Percentiles rank a stretch among this genome's conserved stretches.
Conservation (phyloP, 2,113 vertebrate species). For the Phyllopteryx taeniolatus region DNA sequence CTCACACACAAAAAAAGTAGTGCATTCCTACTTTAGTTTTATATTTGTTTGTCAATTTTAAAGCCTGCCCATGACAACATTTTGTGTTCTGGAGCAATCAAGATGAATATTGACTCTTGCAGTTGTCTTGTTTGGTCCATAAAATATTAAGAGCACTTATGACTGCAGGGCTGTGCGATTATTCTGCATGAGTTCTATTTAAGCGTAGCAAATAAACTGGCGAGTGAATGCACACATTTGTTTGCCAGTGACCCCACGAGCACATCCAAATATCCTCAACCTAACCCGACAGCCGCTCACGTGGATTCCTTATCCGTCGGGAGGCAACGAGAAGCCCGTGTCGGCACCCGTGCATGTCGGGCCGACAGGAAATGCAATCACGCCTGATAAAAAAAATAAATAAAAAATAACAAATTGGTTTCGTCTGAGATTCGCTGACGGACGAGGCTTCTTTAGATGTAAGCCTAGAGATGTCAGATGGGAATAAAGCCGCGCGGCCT, state of each 20-base stretch:
- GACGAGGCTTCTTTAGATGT: neutral
- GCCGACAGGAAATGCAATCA: constrained; percentile 25
- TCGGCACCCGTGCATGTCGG: constrained; percentile 18
- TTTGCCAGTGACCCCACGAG: neutral
- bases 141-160: neutral
- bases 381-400: constrained; percentile 4
- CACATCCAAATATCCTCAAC: constrained; percentile 2
- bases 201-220: neutral
- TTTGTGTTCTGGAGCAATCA: neutral
- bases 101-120: neutral
- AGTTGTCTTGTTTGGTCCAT: neutral
- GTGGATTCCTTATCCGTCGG: neutral
- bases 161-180: neutral
- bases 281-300: neutral
- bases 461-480: neutral
- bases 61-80: neutral
- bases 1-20: too few species aligned
- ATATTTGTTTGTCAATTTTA: neutral
- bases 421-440: neutral
- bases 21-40: too few species aligned
- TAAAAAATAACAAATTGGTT: constrained; percentile 16
- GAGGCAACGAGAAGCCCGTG: neutral
- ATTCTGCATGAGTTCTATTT: neutral
- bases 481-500: neutral
- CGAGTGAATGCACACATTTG: neutral